Evolutionary conservation across 2,797 vertebrate genomes (phyloP).

Genomic region (Capromys pilorides): DNA sequence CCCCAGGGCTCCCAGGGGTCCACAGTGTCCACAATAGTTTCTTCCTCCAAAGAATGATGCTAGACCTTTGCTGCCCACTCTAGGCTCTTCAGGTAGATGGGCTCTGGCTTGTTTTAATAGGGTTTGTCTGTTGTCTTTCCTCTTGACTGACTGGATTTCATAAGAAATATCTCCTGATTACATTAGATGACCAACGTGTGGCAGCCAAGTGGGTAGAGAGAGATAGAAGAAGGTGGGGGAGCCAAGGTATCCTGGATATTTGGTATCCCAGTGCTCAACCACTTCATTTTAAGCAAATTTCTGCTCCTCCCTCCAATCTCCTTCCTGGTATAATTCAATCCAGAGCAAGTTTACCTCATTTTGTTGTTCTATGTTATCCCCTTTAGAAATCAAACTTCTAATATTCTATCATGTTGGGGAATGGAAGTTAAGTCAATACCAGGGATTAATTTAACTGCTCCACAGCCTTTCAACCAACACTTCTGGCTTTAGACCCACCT

Average conservation of each 20-base stretch:
- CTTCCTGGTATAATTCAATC: slow-evolving; percentile 25
- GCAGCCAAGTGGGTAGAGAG: background rate
- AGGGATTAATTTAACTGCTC: slow-evolving; percentile 38
- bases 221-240: background rate
- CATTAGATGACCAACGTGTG: background rate
- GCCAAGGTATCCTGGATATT: background rate
- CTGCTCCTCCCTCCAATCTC: rapidly evolving
- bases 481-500: slow-evolving; percentile 57
- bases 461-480: slow-evolving; percentile 11
- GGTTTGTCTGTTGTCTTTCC: background rate
- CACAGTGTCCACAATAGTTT: slow-evolving; percentile 31
- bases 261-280: background rate
- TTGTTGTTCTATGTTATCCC: background rate
- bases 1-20: slow-evolving; percentile 72
- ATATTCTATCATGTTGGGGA: background rate
- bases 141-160: slow-evolving; percentile 29
- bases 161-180: background rate
- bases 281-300: background rate
- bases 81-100: no score
- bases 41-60: no score
- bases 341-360: background rate
- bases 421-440: slow-evolving; percentile 24
- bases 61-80: no score
- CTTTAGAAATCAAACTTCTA: slow-evolving; percentile 26
- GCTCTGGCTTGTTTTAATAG: background rate